These are phyloP conservation scores for Mnemiopsis leidyi DNA, from an alignment of 37 sponge, comb jelly and placozoan genomes.

Conservation along the genomic window DNA sequence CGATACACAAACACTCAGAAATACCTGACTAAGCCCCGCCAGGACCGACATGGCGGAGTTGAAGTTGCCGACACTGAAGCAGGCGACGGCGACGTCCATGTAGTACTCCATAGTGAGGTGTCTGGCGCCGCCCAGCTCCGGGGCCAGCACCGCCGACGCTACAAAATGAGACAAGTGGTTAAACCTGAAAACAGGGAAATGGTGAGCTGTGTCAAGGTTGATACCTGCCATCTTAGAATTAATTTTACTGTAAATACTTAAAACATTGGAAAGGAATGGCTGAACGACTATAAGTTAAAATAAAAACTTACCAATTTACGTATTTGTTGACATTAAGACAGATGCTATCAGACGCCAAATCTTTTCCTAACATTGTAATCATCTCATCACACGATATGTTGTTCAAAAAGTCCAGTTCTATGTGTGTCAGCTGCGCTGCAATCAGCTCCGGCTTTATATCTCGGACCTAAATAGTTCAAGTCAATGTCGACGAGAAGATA, in stretches of 20 bases:
- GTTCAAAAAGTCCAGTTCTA: conserved; percentile 18
- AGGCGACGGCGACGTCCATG: conserved; percentile 17
- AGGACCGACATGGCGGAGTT: conserved; percentile 40
- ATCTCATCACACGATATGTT: conserved; percentile 24
- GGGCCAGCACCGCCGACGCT: background rate
- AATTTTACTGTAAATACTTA: too few relatives aligned
- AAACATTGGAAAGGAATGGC: too few relatives aligned
- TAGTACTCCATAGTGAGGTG: conserved; percentile 35
- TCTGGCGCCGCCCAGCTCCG: conserved; percentile 29
- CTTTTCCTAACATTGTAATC: conserved; percentile 44
- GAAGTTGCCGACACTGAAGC: conserved; percentile 25
- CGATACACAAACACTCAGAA: too few relatives aligned
- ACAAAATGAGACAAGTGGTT: conserved; percentile 49
- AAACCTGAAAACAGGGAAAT: too few relatives aligned
- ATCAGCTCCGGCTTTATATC: conserved; percentile 48
- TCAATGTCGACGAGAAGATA: too few relatives aligned
- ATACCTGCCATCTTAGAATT: too few relatives aligned
- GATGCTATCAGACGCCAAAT: background rate
- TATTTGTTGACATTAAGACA: conserved; percentile 22
- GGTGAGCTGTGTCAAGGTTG: too few relatives aligned
- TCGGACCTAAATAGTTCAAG: background rate
- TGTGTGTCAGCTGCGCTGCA: conserved; percentile 31
- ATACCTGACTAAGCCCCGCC: conserved; percentile 37
- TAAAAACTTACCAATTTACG: conserved; percentile 43
- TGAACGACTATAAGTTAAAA: too few relatives aligned